A percentile compares a stretch with the other conserved stretches of the same genome.
phyloP scores from a whole-genome alignment of 1,140 invertebrate genomes.

The Phthorimaea operculella region DNA sequence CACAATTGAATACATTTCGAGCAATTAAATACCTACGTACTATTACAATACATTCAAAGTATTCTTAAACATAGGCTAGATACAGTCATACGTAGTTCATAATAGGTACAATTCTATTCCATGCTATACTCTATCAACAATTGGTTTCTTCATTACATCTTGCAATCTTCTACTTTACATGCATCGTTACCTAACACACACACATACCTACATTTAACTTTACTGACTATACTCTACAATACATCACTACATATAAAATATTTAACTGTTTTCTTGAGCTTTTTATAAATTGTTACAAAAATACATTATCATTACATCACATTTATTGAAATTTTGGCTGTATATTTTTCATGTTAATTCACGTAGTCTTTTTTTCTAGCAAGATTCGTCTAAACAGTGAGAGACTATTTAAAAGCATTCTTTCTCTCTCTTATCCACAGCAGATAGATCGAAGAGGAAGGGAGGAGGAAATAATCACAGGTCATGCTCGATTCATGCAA shows the following conservation, averaged over 20 bases:
- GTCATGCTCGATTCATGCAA: conserved; percentile 63
- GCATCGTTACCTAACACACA: conserved; percentile 49
- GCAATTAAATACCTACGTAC: neutral
- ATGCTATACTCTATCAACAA: neutral
- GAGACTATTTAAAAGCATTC: neutral
- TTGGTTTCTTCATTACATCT: neutral
- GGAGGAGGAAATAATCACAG: conserved; percentile 43
- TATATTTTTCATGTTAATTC: neutral
- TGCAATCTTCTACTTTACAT: conserved; percentile 35
- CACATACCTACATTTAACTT: conserved; percentile 37
- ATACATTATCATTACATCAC: neutral
- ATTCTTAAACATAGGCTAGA: no score
- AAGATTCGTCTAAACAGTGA: neutral
- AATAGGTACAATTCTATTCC: no score
- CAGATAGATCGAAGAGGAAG: conserved; percentile 35
- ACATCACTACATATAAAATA: conserved; percentile 22
- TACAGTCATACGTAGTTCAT: no score
- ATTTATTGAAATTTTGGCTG: neutral
- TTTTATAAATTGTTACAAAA: neutral
- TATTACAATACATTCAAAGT: no score
- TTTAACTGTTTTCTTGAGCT: neutral
- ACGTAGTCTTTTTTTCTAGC: neutral
- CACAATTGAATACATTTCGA: conserved; percentile 1
- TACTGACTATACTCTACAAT: conserved; percentile 37
- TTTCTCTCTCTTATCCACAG: conserved; percentile 17